A percentile compares a stretch with the other conserved stretches of the same genome.
Evolutionary conservation across 1,140 invertebrate species (phyloP).

Genomic region (Drosophila mayri): DNA sequence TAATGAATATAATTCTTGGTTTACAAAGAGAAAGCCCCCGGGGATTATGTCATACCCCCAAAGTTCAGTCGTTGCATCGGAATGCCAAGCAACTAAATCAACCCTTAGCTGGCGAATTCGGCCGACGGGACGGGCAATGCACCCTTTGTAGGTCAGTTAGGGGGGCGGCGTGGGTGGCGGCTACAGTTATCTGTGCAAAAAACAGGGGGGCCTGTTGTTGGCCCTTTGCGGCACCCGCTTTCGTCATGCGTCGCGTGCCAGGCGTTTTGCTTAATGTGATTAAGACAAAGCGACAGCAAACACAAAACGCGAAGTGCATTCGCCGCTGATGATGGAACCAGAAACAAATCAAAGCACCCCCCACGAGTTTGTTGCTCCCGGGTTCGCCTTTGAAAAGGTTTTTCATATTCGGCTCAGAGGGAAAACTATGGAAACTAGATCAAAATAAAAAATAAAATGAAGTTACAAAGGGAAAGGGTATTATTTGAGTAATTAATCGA

Average conservation of each 20-base stretch:
- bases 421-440: constrained; percentile 1
- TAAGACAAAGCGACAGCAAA: constrained; percentile 61
- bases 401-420: not conserved
- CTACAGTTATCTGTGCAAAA: not conserved
- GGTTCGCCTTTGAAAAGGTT: constrained; percentile 6
- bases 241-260: constrained; percentile 69
- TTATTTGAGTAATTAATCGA: not conserved
- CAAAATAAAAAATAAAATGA: too few species aligned
- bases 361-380: constrained; percentile 65
- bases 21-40: not conserved
- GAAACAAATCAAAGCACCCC: constrained; percentile 64
- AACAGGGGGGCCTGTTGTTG: not conserved
- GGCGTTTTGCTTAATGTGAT: constrained; percentile 70
- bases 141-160: constrained; percentile 77
- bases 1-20: not conserved
- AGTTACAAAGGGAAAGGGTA: not conserved
- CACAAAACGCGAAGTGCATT: constrained; percentile 40
- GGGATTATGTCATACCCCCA: constrained; percentile 21
- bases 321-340: constrained; percentile 28
- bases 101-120: constrained; percentile 53
- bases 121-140: constrained; percentile 58
- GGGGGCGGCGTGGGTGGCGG: constrained; percentile 32
- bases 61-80: constrained; percentile 9
- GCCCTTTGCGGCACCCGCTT: constrained; percentile 21
- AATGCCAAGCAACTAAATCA: constrained; percentile 39